Conservation (phyloP, 2,888 invertebrate genomes). For the Euspilapteryx auroguttella region DNA sequence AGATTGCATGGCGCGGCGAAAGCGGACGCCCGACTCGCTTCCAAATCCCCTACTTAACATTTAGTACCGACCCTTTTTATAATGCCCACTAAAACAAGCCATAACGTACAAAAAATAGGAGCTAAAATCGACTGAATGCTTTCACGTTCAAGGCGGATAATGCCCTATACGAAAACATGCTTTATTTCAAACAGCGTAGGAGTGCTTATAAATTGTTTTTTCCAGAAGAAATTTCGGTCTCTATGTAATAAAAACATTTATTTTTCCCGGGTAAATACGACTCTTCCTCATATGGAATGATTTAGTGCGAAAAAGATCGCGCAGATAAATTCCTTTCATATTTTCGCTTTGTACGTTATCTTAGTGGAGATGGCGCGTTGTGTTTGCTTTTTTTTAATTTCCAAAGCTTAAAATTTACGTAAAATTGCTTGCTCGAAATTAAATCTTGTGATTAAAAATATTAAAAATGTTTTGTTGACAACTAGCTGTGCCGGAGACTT, state of each 20-base stretch:
- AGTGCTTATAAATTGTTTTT: no score
- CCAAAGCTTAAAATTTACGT: no score
- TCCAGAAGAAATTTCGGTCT: slow-evolving; percentile 53
- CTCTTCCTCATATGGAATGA: slow-evolving; percentile 52
- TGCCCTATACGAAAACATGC: no score
- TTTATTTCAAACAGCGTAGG: no score
- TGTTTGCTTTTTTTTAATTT: no score
- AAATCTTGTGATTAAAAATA: no score
- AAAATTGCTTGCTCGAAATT: no score
- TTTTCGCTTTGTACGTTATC: slow-evolving; percentile 51
- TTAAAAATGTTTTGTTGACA: no score
- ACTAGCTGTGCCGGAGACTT: no score
- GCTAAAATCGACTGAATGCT: slow-evolving; percentile 12
- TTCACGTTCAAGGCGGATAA: no score
- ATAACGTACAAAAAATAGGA: slow-evolving; percentile 12
- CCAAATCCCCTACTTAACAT: slow-evolving; percentile 58
- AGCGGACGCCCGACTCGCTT: slow-evolving; percentile 21
- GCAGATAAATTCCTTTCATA: slow-evolving; percentile 56
- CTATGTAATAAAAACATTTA: slow-evolving; percentile 61
- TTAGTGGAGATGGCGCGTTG: slow-evolving; percentile 50
- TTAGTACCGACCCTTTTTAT: slow-evolving; percentile 50
- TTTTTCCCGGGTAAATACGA: slow-evolving; percentile 56
- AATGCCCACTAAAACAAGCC: slow-evolving; percentile 21
- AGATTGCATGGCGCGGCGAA: no score
- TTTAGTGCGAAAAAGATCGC: slow-evolving; percentile 57